Conservation (phyloP, 2,888 invertebrate species). For the Epiblema foenella region DNA sequence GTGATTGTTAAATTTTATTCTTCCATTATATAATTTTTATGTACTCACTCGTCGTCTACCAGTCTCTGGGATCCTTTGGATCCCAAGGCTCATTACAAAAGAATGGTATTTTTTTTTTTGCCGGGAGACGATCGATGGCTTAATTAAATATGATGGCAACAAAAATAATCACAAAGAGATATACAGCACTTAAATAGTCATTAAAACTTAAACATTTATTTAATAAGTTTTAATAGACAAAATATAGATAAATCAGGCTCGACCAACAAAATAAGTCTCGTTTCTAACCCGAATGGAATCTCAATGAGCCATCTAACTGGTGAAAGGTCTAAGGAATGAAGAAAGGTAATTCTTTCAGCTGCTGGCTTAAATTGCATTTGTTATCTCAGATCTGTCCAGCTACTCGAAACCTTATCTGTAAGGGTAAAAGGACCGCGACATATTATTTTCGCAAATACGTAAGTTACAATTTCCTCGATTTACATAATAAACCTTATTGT, state of each 20-base stretch:
- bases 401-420: constrained; percentile 63
- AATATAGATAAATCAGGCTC: not conserved
- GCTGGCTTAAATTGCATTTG: constrained; percentile 73
- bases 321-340: constrained; percentile 17
- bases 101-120: no score
- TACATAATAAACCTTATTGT: not conserved
- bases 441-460: not conserved
- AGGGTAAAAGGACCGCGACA: constrained; percentile 7
- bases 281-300: constrained; percentile 28
- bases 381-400: constrained; percentile 63
- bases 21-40: no score
- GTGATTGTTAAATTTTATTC: no score
- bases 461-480: not conserved
- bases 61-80: no score
- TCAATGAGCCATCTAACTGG: constrained; percentile 21
- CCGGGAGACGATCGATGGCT: no score
- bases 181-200: no score
- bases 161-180: no score
- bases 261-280: not conserved
- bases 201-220: no score
- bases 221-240: not conserved
- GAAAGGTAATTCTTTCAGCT: constrained; percentile 50
- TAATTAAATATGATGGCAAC: no score
- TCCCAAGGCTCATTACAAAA: no score
- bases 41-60: no score